These are phyloP conservation scores for Nomada goodeniana DNA, from an alignment of 2,888 invertebrate species.

Conservation along the genomic window DNA sequence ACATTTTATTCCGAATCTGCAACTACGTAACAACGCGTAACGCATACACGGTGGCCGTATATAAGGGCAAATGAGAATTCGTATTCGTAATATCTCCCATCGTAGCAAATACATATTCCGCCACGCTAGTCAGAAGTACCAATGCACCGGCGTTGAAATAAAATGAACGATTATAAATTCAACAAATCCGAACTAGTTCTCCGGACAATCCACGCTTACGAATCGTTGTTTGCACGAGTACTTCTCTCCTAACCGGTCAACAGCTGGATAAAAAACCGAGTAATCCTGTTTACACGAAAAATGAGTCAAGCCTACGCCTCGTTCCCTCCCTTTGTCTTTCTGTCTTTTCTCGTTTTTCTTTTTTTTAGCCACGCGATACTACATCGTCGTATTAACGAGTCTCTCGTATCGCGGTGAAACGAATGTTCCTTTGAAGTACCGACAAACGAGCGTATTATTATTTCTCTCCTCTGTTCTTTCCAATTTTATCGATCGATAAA, in stretches of 20 bases:
- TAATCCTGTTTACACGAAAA: constrained; percentile 6
- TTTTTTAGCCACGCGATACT: neutral
- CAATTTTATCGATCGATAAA: constrained; percentile 18
- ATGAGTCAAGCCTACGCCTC: neutral
- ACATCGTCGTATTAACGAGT: constrained; percentile 6
- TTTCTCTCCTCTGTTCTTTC: neutral
- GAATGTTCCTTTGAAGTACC: neutral
- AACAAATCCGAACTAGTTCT: no score
- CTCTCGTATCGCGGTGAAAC: neutral
- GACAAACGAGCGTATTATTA: neutral
- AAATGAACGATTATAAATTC: no score
- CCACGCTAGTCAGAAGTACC: no score
- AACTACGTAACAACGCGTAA: no score
- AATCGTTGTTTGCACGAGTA: neutral
- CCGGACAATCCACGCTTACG: no score
- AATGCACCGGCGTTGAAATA: no score
- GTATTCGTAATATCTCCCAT: neutral
- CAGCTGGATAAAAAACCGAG: constrained; percentile 3
- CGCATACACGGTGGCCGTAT: no score
- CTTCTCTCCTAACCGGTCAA: neutral
- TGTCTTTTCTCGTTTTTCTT: neutral
- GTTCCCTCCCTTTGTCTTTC: no score
- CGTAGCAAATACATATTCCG: neutral
- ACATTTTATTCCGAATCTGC: no score
- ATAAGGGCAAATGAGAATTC: no score